A percentile compares a stretch with the other conserved stretches of the same genome.
phyloP scores from a whole-genome alignment of 30 jellyfish, hydroid and myxozoan species.

The Phacellophora camtschatica region DNA sequence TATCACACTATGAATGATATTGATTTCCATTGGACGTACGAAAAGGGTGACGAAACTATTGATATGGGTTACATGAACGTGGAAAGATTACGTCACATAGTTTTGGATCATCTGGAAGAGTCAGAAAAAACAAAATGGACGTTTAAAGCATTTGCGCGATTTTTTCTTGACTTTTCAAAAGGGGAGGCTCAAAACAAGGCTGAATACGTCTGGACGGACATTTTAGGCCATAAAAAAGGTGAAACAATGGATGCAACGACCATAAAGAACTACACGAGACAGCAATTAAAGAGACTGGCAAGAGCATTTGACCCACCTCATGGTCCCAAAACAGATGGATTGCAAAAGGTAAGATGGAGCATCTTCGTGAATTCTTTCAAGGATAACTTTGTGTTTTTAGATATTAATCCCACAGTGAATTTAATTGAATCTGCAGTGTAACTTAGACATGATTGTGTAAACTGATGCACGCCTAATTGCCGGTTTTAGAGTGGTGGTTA shows the following conservation, averaged over 20 bases:
- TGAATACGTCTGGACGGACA: conserved; percentile 35
- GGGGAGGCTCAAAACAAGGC: conserved; percentile 42
- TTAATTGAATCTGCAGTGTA: too few species aligned
- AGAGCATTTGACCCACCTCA: conserved; percentile 86
- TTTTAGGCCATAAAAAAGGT: conserved; percentile 15
- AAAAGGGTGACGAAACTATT: conserved; percentile 78
- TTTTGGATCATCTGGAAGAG: background rate
- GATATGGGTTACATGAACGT: conserved; percentile 95
- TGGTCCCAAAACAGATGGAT: conserved; percentile 83
- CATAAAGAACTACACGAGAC: conserved; percentile 12
- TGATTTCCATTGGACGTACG: conserved; percentile 90
- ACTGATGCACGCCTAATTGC: too few species aligned
- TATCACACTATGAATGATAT: conserved; percentile 87
- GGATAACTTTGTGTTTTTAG: background rate
- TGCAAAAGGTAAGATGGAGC: conserved; percentile 21
- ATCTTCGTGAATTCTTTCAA: background rate
- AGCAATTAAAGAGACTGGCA: conserved; percentile 56
- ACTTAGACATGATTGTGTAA: too few species aligned
- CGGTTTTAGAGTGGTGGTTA: too few species aligned
- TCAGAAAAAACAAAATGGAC: background rate
- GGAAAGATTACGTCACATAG: conserved; percentile 45
- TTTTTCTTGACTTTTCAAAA: background rate
- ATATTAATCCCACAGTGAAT: too few species aligned
- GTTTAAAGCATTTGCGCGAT: background rate
- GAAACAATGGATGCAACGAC: background rate